Base-by-base conservation (phyloP, 2,888 invertebrate species). In the Scelioninae gen. 2 region DNA sequence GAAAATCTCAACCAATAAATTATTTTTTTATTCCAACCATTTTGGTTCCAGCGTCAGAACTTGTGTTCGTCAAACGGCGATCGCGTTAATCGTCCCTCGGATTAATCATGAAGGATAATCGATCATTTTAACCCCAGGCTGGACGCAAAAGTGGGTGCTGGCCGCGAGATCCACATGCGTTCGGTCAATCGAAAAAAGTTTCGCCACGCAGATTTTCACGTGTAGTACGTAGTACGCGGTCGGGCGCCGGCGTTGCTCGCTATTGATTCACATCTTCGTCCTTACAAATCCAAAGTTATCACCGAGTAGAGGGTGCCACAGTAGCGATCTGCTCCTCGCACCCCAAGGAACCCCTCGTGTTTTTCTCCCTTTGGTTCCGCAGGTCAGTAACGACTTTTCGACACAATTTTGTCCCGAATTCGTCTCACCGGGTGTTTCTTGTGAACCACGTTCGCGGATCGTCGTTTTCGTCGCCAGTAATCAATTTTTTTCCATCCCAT, bases 241-340 rank as follows among this genome's bases (percentile, higher is more conserved):
- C 67, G 68, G 68, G 73, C 73, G 73, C 73, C 71, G 73, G 76
- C 76, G 76, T 74, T 76, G 73, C 71, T 72, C 55, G 81, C 82
- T 85, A 85, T 85, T 84, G 84, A 85, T 85, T 84, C 81, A 73
- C 76, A 80, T 69, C 73, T 70, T 79, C 78, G 80, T 81, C 79
- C 81, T 81, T 80, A 71, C 73, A 67, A 74, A 73, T 80, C 79
- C 78, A 82, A 84, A 81, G 80, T 81, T 81, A 77, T 76, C 77
- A 79, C 79, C 78, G 77, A 78, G 78, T 81, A 82, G 81, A 84
- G 81, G 84, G 83, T 82, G 83, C 84, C 81, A 84, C 83, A 83
- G 84, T 84, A 81, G 82, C 79, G 70, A 79, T 80, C 79, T 78
- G 81, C 79, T 81, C 81, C 79, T 84, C 81, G 83, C 79, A 78